Evolutionary conservation across 2,797 vertebrate species (phyloP), one percentile per base, ranked within the genome.

Genomic region (Hyperoplus lanceolatus): DNA sequence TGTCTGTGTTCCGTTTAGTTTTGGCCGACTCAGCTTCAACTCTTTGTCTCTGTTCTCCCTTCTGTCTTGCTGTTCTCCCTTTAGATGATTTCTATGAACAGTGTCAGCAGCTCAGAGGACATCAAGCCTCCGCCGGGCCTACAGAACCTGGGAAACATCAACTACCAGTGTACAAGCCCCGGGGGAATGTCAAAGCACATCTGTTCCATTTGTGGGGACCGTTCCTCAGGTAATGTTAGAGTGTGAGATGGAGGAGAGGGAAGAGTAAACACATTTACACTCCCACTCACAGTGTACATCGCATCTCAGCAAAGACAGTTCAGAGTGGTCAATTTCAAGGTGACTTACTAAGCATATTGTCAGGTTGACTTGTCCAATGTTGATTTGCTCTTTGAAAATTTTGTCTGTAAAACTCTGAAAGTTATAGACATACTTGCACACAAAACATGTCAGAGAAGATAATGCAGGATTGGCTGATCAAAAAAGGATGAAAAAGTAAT

Each of bases 171-270:
- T 63, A 94, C 93, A 4, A 98, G 97, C 81, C 97, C 97, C 0
- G 96, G 96, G 43, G 96, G 96, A 56, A 94, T 99, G 94, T 96
- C 97, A 83, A 99, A 98, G 87, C 98, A 99, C 94, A 97, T 98
- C 91, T 99, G 98, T 84, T 97, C 97, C 90, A 99, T 99, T 90
- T 99, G 98, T 49, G 98, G 97, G 67, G 98, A 99, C 92, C 96
- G 97, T 42, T 98, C 98, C 71, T 99, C 98, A 96, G 98, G 97
- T 98, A 95, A 67, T 41, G 48, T 70, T 39, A 46, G 39, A 70
- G 74, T 3, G 57, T 8, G 66, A 54, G 56, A 55, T 12, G 38
- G 29, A 49, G 50, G 39, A 36, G 49, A 59, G 61, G 38, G 38
- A 15, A 4, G 36, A 61, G 54, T n/a, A 18, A 49, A 39, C 11